Evolutionary conservation across 2,888 invertebrate genomes (phyloP).

Genomic region (Auanema freiburgensis): DNA sequence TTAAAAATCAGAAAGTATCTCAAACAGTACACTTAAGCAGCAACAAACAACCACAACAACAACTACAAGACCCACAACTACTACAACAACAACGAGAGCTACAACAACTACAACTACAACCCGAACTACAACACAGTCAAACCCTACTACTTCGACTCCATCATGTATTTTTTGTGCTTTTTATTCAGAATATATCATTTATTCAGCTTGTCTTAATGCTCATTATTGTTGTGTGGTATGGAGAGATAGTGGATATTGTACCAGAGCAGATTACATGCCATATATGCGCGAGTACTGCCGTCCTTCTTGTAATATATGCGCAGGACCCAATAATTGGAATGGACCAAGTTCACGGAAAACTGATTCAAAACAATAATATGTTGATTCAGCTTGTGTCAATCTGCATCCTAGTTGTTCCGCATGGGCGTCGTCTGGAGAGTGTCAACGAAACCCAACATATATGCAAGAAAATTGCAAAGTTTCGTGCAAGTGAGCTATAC

Average conservation of each 20-base stretch:
- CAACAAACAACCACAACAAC: too few relatives aligned
- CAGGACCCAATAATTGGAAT: constrained; percentile 1
- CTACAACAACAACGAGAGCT: neutral
- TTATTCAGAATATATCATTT: neutral
- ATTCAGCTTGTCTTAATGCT: constrained; percentile 6
- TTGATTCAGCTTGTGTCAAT: constrained; percentile 6
- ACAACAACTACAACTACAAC: constrained; percentile 7
- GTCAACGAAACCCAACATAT: constrained; percentile 5
- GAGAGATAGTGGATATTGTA: neutral
- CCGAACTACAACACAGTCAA: neutral
- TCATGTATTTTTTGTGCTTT: neutral
- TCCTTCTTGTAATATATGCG: neutral
- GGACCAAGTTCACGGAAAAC: neutral
- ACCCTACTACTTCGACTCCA: neutral
- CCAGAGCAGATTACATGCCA: neutral
- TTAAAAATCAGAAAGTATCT: too few relatives aligned
- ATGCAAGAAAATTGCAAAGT: constrained; percentile 15
- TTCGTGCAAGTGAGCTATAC: constrained; percentile 1
- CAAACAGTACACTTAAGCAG: too few relatives aligned
- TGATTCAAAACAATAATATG: neutral
- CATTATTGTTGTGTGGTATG: neutral
- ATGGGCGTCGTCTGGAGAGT: constrained; percentile 7
- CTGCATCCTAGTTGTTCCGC: neutral
- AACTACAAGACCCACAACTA: neutral
- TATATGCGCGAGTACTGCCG: neutral